Base-by-base conservation (phyloP, 2,888 invertebrate genomes). In the Agonum fuliginosum region DNA sequence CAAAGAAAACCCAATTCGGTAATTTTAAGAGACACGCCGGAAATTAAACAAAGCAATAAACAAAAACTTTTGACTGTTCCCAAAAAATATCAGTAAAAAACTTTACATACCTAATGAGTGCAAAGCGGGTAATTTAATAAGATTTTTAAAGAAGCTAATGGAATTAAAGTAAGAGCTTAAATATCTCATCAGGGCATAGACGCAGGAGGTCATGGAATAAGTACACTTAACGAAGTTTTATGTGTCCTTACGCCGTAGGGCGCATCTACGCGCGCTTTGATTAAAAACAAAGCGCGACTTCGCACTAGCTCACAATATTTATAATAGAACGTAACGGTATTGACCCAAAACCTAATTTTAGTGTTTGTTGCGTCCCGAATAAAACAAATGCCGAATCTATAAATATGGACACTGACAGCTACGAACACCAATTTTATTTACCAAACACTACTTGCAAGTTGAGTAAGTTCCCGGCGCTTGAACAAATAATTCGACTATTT, bases 271-370 rank as follows among this genome's bases (percentile, higher is more conserved):
- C 19, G 19, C 17, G 34, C 34, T 62, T 74, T 74, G 41, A 62
- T 62, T 74, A 62, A 74, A 74, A 74, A 67, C 24, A 58, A 74
- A 37, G 6, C 17, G 48, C 24, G 43, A 54, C 6, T 37, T 72
- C 37, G 22, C 54, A 22, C n/a, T 27, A 20, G 12, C 54, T 43
- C 22, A 73, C 58, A 73, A 73, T 73, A 73, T 58, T 73, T 73
- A 73, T 58, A 73, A 58, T 34, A 54, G n/a, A 37, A 51, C 48
- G 69, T 70, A 74, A 46, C 74, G 74, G 24, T 74, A 74, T 74
- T 74, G 74, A 74, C 74, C 74, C 27, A 62, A 74, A 74, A 74
- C 46, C 74, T 74, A 74, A 73, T 43, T 74, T 65, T 65, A 74
- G 73, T 58, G 12, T 20, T 30, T 22, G 72, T 72, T 72, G 20